phyloP scores from a whole-genome alignment of 2,888 invertebrate genomes.

The Leucophenga maculata region DNA sequence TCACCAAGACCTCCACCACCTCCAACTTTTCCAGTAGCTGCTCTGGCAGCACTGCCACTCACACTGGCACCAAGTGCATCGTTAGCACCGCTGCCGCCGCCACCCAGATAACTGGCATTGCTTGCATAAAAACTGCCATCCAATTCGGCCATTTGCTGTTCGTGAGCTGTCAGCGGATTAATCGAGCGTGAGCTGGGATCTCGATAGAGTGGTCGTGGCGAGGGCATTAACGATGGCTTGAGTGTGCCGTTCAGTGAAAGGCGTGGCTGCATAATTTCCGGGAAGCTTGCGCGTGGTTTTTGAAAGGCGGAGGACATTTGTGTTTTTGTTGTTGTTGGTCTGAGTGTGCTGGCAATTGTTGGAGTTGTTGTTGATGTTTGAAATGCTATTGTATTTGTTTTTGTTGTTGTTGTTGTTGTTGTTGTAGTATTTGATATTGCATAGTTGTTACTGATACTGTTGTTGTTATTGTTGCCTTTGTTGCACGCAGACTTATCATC shows the following conservation, averaged over 20 bases:
- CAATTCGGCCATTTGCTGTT: conserved; percentile 69
- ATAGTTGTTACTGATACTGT: conserved; percentile 3
- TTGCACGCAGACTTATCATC: not conserved
- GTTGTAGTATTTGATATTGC: not conserved
- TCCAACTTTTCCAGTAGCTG: conserved; percentile 29
- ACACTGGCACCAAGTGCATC: conserved; percentile 37
- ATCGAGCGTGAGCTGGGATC: conserved; percentile 70
- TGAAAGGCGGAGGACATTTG: conserved; percentile 39
- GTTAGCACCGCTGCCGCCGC: conserved; percentile 45
- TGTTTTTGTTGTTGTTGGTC: conserved; percentile 33
- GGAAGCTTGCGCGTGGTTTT: conserved; percentile 65
- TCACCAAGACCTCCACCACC: conserved; percentile 29
- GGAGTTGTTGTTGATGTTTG: conserved; percentile 35
- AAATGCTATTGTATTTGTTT: conserved; percentile 29
- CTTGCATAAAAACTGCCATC: conserved; percentile 66
- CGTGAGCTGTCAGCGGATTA: conserved; percentile 67
- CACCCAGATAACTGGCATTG: conserved; percentile 59
- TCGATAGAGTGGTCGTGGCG: conserved; percentile 68
- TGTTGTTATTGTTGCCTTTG: conserved; percentile 25
- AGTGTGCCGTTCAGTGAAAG: conserved; percentile 70
- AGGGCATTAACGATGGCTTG: conserved; percentile 68
- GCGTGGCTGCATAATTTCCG: conserved; percentile 70
- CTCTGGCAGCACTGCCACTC: conserved; percentile 28
- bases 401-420: conserved; percentile 7
- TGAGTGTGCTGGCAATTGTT: conserved; percentile 30